Evolutionary conservation across 2,888 invertebrate species (phyloP), one percentile per base, ranked within the genome.

Genomic region (Pammene aurita): DNA sequence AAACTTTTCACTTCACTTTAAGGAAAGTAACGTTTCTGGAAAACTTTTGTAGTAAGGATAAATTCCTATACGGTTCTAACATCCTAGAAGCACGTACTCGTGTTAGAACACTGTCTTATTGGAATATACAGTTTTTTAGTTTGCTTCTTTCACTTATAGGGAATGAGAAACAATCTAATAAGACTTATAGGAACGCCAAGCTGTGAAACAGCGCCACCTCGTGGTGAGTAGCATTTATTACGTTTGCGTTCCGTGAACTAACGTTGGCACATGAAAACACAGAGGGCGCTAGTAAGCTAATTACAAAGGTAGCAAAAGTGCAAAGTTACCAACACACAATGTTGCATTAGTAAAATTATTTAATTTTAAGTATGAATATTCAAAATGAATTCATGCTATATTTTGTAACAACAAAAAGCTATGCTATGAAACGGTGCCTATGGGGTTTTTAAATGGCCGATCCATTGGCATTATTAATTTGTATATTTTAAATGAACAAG

Each of bases 191-290:
- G 10, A 42, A 70, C 34, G 34, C 16, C 38, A 9, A 54, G 70
- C 35, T 26, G 16, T 38, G 11, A 26, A 55, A 64, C 16, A 84
- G 68, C 83, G 86, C 85, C 88, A 86, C 84, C 90, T 90, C 73
- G 77, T 73, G 80, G 72, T 73, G 90, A 86, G 88, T 90, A 90
- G 90, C 84, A 18, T 2, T 6, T 52, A 73, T 72, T 72, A 18
- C 34, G 38, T 18, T 64, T 64, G 14, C 50, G 5, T 10, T 11
- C 2, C 38, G 54, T n/a, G 68, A 64, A 61, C 38, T 57, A 41
- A 6, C 58, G 72, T 70, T 73, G 61, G n/a, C 26, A 5, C 18
- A 67, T 18, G 50, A 41, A 35, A 46, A 69, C 75, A 78, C 71
- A 83, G 85, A 82, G 81, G 85, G 78, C 89, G 83, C 82, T 82